These are phyloP conservation scores for Ectemnius cavifrons DNA, from an alignment of 2,888 invertebrate species.

Conservation along the genomic window DNA sequence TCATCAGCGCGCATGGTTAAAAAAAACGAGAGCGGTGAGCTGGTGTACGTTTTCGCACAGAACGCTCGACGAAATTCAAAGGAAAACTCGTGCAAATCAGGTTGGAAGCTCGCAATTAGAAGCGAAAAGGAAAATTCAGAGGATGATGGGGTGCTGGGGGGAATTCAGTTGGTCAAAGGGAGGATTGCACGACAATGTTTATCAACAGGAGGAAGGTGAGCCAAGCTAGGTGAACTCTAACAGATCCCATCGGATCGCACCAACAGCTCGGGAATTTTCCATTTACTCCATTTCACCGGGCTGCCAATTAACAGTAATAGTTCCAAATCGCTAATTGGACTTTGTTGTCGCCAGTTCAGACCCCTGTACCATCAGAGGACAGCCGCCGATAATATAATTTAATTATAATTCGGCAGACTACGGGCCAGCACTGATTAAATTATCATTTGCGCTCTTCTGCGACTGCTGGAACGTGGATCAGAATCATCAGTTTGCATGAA, in stretches of 20 bases:
- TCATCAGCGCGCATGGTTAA: no score
- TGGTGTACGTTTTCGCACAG: no score
- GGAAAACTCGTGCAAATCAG: no score
- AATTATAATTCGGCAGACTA: no score
- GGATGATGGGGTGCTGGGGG: neutral
- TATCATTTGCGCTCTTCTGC: no score
- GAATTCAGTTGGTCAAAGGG: constrained; percentile 7
- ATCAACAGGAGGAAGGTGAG: constrained; percentile 39
- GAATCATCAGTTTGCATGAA: no score
- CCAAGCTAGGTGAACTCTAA: constrained; percentile 38
- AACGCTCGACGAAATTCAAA: no score
- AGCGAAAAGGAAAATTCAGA: neutral
- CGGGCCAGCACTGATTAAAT: no score
- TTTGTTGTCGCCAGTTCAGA: neutral
- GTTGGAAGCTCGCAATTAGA: constrained; percentile 4
- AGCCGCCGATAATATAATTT: no score
- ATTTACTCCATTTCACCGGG: neutral
- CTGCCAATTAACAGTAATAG: neutral
- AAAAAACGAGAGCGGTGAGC: no score
- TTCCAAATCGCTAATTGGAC: neutral
- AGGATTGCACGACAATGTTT: constrained; percentile 24
- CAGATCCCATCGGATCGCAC: constrained; percentile 42
- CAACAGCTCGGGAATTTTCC: constrained; percentile 10
- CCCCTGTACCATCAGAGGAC: no score
- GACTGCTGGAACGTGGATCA: no score